Evolutionary conservation across 2,888 invertebrate species (phyloP), one percentile per base, ranked within the genome.

Genomic region (Esperia sulphurella): DNA sequence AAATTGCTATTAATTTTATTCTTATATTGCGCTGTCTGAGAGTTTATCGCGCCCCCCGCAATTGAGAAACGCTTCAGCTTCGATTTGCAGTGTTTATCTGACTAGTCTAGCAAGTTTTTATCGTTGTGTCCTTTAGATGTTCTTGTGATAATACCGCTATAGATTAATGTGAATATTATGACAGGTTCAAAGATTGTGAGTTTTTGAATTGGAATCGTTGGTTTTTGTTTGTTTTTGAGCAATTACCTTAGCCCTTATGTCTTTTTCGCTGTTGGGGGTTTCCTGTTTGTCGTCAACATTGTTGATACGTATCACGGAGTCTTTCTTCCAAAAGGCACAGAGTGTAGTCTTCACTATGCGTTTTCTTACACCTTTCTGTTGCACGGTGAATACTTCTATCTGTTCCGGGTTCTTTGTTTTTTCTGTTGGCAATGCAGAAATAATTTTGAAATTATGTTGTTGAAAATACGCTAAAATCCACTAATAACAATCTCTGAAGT

Each of bases 341-440:
- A 94, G 78, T 55, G 91, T 91, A 60, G 91, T 91, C 78, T 88
- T 91, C 57, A 91, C 80, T 59, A 93, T 91, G 74, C 92, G 92
- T 79, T 91, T 91, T 57, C 92, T 75, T 50, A 88, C 91, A 75
- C 91, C 92, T 77, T 89, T 90, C 70, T 90, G 89, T 72, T 87
- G 87, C 49, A 93, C 90, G 57, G 93, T 92, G 89, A 91, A 93
- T 70, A 94, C 91, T 64, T 92, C 92, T 85, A 94, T 91, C 84
- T 93, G 91, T 79, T 93, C 92, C 74, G 93, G 92, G 89, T 93
- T 92, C 85, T 93, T 93, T 86, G 93, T 93, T 88, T 93, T 93
- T 87, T 94, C 94, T 94, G 87, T 64, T 68, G 76, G 70, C 57
- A 75, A 72, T n/a, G n/a, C n/a, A 64, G 55, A 42, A 54, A 29